Base-by-base conservation (phyloP, 2,888 invertebrate species). In the Tenthredo livida region DNA sequence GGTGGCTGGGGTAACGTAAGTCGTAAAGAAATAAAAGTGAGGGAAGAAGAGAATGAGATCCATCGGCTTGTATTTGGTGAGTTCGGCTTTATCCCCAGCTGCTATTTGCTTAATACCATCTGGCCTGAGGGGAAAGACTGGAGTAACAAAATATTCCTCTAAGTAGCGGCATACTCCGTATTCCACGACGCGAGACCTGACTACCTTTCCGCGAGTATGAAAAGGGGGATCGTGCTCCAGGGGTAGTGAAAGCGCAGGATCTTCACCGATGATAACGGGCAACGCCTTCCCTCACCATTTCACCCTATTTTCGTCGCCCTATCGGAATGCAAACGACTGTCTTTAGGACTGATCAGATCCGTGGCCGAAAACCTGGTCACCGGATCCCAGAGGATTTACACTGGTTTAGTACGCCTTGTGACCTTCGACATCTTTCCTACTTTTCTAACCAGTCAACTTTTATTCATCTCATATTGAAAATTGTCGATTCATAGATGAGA, bases 71-170 rank as follows among this genome's bases (percentile, higher is more conserved):
- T 54, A 50, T 77, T 54, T n/a, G 50, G 29, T 33, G 29, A 77
- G 77, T 77, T 50, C 47, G 77, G 54, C 50, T 77, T 77, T 25
- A 77, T 77, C 77, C 77, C 77, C 50, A 25, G 25, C 33, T 33
- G 77, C 77, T 77, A 77, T 77, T 77, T 54, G 54, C 77, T 77
- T 77, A 77, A 77, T 77, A 50, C 77, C 77, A 33, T 77, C 77
- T 77, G 77, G 17, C 73, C 25, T 21, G 43, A 43, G 40, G 73
- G 43, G 43, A 73, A 43, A 73, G 43, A 77, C 50, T 21, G 50
- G 54, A 77, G 77, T 77, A 50, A 77, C 77, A 77, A 77, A 77
- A 77, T 77, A 73, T 77, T 77, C 17, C 77, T 2, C 77, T 54
- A 50, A 77, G 77, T 77, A 77, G 47, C 50, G 47, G 50, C 50